Conservation (phyloP, 2,888 invertebrate species). For the Latrodectus elegans region DNA sequence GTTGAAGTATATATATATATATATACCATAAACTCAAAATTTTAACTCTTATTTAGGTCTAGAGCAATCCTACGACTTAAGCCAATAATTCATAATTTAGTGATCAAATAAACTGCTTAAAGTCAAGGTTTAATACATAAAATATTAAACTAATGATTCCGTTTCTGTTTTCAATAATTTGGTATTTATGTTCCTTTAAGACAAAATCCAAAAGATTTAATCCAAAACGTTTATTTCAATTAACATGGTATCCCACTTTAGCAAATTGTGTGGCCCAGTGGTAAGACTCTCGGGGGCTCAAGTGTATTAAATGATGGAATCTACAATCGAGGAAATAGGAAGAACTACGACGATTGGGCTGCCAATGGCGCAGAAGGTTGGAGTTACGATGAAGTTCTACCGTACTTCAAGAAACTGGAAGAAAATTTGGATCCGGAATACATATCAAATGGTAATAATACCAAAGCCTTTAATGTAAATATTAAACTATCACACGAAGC, state of each 20-base stretch:
- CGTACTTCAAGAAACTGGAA: not conserved
- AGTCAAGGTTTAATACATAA: too few relatives aligned
- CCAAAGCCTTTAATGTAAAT: not conserved
- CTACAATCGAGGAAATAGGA: not conserved
- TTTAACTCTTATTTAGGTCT: too few relatives aligned
- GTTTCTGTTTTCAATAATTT: too few relatives aligned
- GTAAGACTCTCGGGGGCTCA: not conserved
- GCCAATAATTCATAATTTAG: too few relatives aligned
- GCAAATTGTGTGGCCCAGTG: slow-evolving; percentile 3
- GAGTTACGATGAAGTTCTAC: not conserved
- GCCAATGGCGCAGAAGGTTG: slow-evolving; percentile 4
- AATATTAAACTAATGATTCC: too few relatives aligned
- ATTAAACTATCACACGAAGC: not conserved
- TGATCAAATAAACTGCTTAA: too few relatives aligned
- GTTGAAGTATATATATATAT: too few relatives aligned
- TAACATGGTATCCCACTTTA: not conserved
- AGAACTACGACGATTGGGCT: slow-evolving; percentile 14
- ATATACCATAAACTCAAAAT: too few relatives aligned
- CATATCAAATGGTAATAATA: not conserved
- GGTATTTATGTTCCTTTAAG: too few relatives aligned
- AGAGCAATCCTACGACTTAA: too few relatives aligned
- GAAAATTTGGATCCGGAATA: not conserved
- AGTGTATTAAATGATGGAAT: slow-evolving; percentile 4
- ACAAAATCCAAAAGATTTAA: too few relatives aligned
- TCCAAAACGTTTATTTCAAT: too few relatives aligned